Evolutionary conservation across 2,797 vertebrate species (phyloP), one percentile per base, ranked within the genome.

Genomic region (Menidia menidia): DNA sequence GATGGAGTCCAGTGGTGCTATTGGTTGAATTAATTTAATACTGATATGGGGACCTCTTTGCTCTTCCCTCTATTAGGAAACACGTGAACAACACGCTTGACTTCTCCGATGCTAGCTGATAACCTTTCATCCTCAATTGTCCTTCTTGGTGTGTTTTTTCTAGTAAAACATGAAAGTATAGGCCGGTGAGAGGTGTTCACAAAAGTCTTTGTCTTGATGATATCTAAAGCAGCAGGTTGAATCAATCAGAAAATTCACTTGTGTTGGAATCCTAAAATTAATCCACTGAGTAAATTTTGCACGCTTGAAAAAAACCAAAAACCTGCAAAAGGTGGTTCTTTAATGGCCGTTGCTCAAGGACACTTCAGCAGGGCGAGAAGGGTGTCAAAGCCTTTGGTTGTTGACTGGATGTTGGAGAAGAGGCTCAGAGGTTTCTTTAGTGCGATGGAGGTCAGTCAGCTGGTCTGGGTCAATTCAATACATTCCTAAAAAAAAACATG

Each of bases 361-460:
- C 66, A 68, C 75, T 60, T 72, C 43, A 69, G 73, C 67, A 48
- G 52, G 33, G 33, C 6, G 25, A 55, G 3, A 16, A 3, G 31
- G 35, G 7, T 0, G 59, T 31, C n/a, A 15, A 35, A 48, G 59
- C 62, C 72, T 51, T 60, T 6, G 30, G 48, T 41, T 19, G 50
- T 41, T 14, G 5, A 30, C 32, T 10, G 8, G 33, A 59, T 8
- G 50, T 47, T 25, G 61, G 51, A 19, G 45, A 16, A 7, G 9
- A 64, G 60, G 51, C 45, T 78, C 75, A 60, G 50, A 61, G 41
- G 58, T 57, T 59, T 43, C 61, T 25, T 25, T 63, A 43, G 57
- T 11, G 51, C 14, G 39, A 55, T 56, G 59, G 30, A 77, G 68
- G 73, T 73, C n/a, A 42, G 61, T 84, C 82, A 81, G 70, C 60